Percentiles rank a stretch among this genome's conserved stretches.
Evolutionary conservation across 1,140 invertebrate species (phyloP).

Genomic region (Drosophila rufa): DNA sequence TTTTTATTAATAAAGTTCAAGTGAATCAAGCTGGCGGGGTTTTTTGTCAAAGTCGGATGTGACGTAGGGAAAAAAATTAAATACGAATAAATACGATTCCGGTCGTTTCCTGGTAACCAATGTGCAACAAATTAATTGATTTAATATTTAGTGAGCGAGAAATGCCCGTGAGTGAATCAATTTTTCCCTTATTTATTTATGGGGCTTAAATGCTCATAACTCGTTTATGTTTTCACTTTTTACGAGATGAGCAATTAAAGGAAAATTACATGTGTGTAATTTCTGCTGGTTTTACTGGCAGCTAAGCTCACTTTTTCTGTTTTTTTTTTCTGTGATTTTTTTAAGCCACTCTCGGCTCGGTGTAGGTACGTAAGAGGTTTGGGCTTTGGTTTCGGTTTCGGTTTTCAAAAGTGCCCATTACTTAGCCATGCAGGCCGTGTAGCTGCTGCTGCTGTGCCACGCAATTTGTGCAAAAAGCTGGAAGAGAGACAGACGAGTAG

Average conservation of each 20-base stretch:
- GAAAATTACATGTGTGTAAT: conserved; percentile 19
- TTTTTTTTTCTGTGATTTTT: background rate
- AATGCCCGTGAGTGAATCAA: conserved; percentile 20
- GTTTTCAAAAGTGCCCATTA: conserved; percentile 36
- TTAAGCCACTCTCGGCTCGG: conserved; percentile 14
- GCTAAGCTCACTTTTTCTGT: background rate
- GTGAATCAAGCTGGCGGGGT: conserved; percentile 36
- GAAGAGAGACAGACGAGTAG: background rate
- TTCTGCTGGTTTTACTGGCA: conserved; percentile 11
- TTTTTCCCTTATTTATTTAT: conserved; percentile 35
- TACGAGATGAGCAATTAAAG: conserved; percentile 30
- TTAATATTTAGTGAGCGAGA: conserved; percentile 43
- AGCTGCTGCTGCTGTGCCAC: conserved; percentile 42
- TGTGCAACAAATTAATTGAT: conserved; percentile 54
- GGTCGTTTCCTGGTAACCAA: conserved; percentile 53
- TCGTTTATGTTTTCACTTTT: conserved; percentile 46
- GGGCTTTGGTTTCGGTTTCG: conserved; percentile 17
- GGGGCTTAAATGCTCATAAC: conserved; percentile 23
- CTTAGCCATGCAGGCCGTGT: conserved; percentile 65
- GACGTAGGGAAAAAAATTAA: conserved; percentile 22
- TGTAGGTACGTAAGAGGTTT: conserved; percentile 41
- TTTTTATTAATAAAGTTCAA: conserved; percentile 29
- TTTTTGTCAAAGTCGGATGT: conserved; percentile 39
- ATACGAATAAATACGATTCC: background rate
- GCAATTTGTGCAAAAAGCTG: conserved; percentile 56